A percentile compares a stretch with the other conserved stretches of the same genome.
Conservation (phyloP, 2,888 invertebrate genomes). For the Drosophila parthenogenetica region DNA sequence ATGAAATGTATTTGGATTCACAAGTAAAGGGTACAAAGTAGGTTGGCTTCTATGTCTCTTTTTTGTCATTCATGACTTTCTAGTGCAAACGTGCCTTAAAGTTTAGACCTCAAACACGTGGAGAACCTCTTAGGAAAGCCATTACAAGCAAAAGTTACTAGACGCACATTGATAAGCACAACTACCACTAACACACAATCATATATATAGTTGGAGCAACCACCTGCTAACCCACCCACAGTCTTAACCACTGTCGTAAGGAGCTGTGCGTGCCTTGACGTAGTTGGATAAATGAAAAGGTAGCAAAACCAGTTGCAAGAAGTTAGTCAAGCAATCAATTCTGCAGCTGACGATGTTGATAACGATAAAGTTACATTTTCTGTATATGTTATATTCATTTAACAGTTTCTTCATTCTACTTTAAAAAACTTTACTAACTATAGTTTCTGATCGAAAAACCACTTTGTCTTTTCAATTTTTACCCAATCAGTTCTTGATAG, state of each 20-base stretch:
- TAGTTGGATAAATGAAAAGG: conserved; percentile 70
- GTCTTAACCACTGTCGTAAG: background rate
- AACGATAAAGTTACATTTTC: conserved; percentile 15
- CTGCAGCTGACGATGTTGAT: conserved; percentile 17
- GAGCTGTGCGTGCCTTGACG: conserved; percentile 36
- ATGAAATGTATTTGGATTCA: too few species aligned
- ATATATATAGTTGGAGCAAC: background rate
- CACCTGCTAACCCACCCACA: conserved; percentile 2
- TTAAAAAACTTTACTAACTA: conserved; percentile 8
- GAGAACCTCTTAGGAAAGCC: conserved; percentile 25
- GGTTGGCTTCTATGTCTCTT: background rate
- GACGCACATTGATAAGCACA: conserved; percentile 63
- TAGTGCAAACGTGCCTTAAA: conserved; percentile 63
- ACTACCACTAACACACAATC: conserved; percentile 1
- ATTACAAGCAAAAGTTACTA: conserved; percentile 53
- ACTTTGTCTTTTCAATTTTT: background rate
- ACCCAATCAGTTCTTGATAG: background rate
- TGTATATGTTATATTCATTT: conserved; percentile 4
- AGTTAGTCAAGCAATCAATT: conserved; percentile 8
- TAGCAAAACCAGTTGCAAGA: conserved; percentile 28
- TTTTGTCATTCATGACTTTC: conserved; percentile 27
- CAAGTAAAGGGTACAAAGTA: too few species aligned
- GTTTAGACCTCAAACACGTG: conserved; percentile 31
- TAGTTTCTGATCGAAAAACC: background rate
- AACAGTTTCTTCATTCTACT: background rate